These are phyloP conservation scores for Mugil cephalus DNA, from an alignment of 2,113 vertebrate genomes.

Conservation along the genomic window DNA sequence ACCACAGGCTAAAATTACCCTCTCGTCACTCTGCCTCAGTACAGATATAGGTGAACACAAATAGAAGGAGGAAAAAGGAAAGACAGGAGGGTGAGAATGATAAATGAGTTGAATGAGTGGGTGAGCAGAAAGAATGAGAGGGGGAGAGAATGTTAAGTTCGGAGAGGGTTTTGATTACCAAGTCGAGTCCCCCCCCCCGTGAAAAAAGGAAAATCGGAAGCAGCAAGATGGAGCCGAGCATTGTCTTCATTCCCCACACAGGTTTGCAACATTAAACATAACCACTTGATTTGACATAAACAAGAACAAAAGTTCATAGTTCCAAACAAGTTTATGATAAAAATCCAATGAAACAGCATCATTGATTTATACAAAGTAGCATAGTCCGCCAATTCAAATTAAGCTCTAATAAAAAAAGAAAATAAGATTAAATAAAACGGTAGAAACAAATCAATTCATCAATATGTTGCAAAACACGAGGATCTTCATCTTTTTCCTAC, in stretches of 20 bases:
- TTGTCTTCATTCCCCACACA: not conserved
- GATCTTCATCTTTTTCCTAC: conserved; percentile 66
- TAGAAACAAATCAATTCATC: conserved; percentile 71
- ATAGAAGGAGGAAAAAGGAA: conserved; percentile 1
- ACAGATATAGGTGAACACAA: conserved; percentile 1
- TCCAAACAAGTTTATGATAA: conserved; percentile 86
- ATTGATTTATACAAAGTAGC: conserved; percentile 80
- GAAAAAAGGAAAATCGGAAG: not conserved
- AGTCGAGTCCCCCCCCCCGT: too few species aligned
- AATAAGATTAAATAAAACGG: conserved; percentile 79
- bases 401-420: conserved; percentile 69
- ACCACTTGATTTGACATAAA: not conserved
- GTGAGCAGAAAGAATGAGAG: not conserved
- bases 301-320: conserved; percentile 54
- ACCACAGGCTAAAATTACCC: conserved; percentile 32
- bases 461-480: conserved; percentile 71
- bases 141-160: not conserved
- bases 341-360: conserved; percentile 77
- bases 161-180: too few species aligned
- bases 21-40: conserved; percentile 8
- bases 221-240: not conserved
- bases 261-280: not conserved
- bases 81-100: conserved; percentile 5
- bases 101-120: conserved; percentile 6
- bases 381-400: conserved; percentile 72